Evolutionary conservation across 2,888 invertebrate genomes (phyloP), one percentile per base, ranked within the genome.

Genomic region (Lepidonotus clava): DNA sequence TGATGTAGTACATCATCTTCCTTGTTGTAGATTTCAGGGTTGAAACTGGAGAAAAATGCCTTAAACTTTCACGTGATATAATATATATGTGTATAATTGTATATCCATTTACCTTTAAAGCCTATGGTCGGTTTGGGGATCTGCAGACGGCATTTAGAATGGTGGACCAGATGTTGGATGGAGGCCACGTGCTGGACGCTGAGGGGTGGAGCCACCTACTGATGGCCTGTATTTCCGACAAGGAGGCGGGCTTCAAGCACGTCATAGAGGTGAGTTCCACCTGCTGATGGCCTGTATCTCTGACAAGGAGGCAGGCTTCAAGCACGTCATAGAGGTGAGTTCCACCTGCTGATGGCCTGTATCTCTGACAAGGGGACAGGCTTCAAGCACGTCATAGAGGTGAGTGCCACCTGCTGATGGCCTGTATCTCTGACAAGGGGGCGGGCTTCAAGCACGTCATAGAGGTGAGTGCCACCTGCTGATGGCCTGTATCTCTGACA

Each of bases 71-170:
- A 96, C 98, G 95, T 96, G 96, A 5, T n/a, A n/a, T n/a, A n/a
- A n/a, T n/a, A n/a, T n/a, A n/a, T n/a, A n/a, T n/a, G n/a, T n/a
- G n/a, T n/a, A 97, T 98, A 96, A 97, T 98, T 56, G n/a, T n/a
- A n/a, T n/a, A n/a, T n/a, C n/a, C n/a, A n/a, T n/a, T n/a, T n/a
- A n/a, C n/a, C n/a, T n/a, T n/a, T n/a, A 98, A 98, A 95, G 97
- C 98, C 0, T 98, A 97, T 95, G 98, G 97, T 0, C 95, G 96
- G 87, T 97, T 97, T 94, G 97, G 97, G 0, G 97, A 97, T 93
- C 93, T 97, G 28, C 92, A 95, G 87, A 96, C 96, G 53, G 97
- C 98, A 0, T 98, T 98, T 94, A 93, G 95, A 92, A 93, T 98
- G 86, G 97, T 96, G 0, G 98, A 98, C 95, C 97, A 98, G 95